Evolutionary conservation across 2,113 vertebrate genomes (phyloP), one percentile per base, ranked within the genome.

Genomic region (Gulo gulo): DNA sequence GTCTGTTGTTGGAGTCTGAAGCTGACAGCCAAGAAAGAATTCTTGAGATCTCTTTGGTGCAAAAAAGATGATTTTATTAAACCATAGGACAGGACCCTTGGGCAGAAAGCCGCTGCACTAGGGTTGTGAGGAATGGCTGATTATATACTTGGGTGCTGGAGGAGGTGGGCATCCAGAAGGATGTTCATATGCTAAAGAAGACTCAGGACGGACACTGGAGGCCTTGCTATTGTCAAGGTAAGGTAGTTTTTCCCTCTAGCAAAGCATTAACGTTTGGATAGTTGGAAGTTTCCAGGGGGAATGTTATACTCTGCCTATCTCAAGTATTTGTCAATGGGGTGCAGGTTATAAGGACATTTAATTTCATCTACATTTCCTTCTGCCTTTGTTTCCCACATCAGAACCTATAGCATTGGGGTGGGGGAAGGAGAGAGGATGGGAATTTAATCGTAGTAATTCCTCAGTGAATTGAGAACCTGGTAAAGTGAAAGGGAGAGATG

Each of bases 401-500:
- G 39, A 16, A 45, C 73, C 24, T 15, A 45, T 16, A 76, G 39
- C 6, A 6, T 26, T 7, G 34, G 23, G n/a, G 3, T 14, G 0
- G 1, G 29, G 6, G 20, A 0, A 9, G n/a, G 11, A 26, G 18
- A 21, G 42, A 18, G 45, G 4, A 24, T 7, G 26, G 74, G 4
- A 39, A 61, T 63, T 50, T 73, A 5, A 57, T 13, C 24, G 4
- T 52, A 83, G 24, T 34, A 39, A 63, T 31, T 59, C 15, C 16
- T 34, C 74, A 47, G 2, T 24, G 78, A 83, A 14, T 20, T 31
- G 4, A 81, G 78, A 55, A 63, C 57, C 39, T 29, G 81, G 16
- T 47, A 52, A 29, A 61, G 45, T 36, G 47, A 47, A 74, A 47
- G 14, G 1, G 36, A 50, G 26, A 21, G 31, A 13, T 23, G 26